Percentiles rank a stretch among this genome's conserved stretches.
These are phyloP conservation scores for Hypanus sabinus DNA, from an alignment of 2,113 vertebrate genomes.

Conservation along the genomic window DNA sequence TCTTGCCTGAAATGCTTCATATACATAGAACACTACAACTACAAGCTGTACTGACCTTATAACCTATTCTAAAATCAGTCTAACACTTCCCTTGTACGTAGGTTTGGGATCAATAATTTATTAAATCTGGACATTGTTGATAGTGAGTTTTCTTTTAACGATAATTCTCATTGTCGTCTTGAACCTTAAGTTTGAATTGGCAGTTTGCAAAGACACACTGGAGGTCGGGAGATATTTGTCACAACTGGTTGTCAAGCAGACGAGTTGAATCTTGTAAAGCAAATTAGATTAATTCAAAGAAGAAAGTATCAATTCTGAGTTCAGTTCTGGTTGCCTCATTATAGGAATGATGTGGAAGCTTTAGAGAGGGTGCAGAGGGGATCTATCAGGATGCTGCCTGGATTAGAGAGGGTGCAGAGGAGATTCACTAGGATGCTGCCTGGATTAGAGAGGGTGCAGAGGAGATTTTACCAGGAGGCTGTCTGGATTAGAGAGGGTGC, in stretches of 20 bases:
- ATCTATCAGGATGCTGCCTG: background rate
- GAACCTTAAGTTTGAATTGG: constrained; percentile 48
- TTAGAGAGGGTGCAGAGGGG: background rate
- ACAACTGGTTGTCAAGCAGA: constrained; percentile 38
- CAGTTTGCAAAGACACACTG: constrained; percentile 43
- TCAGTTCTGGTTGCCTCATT: too few species aligned
- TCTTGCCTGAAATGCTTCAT: constrained; percentile 12
- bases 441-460: too few species aligned
- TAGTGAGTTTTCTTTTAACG: constrained; percentile 16
- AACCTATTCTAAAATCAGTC: too few species aligned
- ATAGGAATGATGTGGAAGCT: background rate
- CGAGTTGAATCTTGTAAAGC: background rate
- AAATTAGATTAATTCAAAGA: background rate
- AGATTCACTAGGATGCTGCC: too few species aligned
- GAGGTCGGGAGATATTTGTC: constrained; percentile 45
- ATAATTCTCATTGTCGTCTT: constrained; percentile 45
- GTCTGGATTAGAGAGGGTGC: too few species aligned
- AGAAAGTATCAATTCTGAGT: background rate
- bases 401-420: too few species aligned
- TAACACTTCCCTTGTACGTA: too few species aligned
- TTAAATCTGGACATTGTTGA: background rate
- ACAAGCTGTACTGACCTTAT: too few species aligned
- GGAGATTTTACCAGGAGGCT: too few species aligned
- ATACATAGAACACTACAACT: too few species aligned
- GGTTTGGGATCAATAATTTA: constrained; percentile 25